phyloP scores from a whole-genome alignment of 2,888 invertebrate species.

The Hymenopus coronatus region DNA sequence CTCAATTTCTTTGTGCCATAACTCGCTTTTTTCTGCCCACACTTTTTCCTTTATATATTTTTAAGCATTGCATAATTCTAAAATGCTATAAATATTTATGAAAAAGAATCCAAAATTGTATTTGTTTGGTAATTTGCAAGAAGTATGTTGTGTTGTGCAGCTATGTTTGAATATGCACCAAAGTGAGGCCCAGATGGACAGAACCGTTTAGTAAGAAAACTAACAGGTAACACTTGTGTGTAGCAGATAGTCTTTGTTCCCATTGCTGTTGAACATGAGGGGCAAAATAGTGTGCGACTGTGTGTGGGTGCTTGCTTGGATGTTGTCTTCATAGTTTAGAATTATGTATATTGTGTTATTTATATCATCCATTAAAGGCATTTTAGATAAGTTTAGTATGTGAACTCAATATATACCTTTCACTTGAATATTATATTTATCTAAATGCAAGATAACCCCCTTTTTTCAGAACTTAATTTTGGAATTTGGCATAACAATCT shows the following conservation, averaged over 20 bases:
- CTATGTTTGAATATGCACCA: not conserved
- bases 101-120: not conserved
- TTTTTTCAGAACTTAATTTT: too few species aligned
- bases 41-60: not conserved
- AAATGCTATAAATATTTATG: not conserved
- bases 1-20: not conserved
- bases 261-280: not conserved
- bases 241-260: not conserved
- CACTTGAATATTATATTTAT: too few species aligned
- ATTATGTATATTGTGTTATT: conserved; percentile 24
- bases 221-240: not conserved
- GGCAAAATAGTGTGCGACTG: not conserved
- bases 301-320: not conserved
- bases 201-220: not conserved
- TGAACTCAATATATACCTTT: not conserved
- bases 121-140: not conserved
- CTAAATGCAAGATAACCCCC: too few species aligned
- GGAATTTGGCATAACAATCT: too few species aligned
- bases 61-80: not conserved
- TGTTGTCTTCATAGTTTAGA: not conserved
- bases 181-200: not conserved
- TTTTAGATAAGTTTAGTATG: conserved; percentile 17
- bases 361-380: conserved; percentile 24
- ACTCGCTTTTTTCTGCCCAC: not conserved
- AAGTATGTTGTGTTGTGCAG: not conserved